Base-by-base conservation (phyloP, 2,888 invertebrate species). In the Drosophila mayaguana region DNA sequence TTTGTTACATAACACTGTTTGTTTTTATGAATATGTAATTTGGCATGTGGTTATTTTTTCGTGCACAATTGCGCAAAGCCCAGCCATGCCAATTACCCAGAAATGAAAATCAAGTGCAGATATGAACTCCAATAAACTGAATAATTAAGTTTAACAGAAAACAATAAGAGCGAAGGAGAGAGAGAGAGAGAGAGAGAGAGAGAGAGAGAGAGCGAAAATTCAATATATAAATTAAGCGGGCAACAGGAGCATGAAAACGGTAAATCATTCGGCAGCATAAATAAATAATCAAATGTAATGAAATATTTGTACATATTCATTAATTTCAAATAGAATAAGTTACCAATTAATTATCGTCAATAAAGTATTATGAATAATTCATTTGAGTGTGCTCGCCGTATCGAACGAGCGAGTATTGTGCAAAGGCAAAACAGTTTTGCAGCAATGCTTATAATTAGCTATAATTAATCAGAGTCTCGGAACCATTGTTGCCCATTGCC, bases 271-370 rank as follows among this genome's bases (percentile, higher is more conserved):
- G n/a, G 6, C 14, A 46, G 36, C 43, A 38, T 57, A 20, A 51
- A 53, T 67, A 32, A 42, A 45, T 48, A 34, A 55, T 46, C 20
- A 28, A 36, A 71, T 54, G 8, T 46, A 51, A 60, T 74, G 16
- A 57, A 64, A 54, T 59, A 51, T 34, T 48, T 38, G 46, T 25
- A 43, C 25, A 25, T 40, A 34, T 40, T 57, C 55, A 61, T 62
- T 60, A 38, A 63, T 72, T 61, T 61, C 48, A 65, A 73, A 69
- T 60, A 25, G 54, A 63, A 75, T 77, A 51, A 76, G 64, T 63
- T 25, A 76, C 28, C 54, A 64, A 36, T 18, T 51, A 22, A 67
- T 63, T 43, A 57, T 32, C 28, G 36, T 45, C 51, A 48, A 42
- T 56, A 14, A 45, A 42, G 25, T 56, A 38, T 45, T 28, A 61